A percentile compares a stretch with the other conserved stretches of the same genome.
Conservation (phyloP, 2,888 invertebrate genomes). For the Galerucella calmariensis region DNA sequence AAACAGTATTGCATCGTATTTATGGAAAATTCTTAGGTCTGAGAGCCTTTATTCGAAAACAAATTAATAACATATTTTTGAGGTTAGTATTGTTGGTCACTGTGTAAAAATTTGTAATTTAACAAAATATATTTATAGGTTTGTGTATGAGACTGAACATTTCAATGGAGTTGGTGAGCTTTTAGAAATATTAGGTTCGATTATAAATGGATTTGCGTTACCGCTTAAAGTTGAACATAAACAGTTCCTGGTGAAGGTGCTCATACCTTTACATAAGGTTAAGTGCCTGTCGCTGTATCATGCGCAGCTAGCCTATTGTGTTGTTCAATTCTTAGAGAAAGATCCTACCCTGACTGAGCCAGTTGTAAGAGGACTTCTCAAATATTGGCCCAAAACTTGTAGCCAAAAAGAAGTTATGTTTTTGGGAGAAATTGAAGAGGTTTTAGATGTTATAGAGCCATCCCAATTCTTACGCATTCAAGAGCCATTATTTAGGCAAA, state of each 20-base stretch:
- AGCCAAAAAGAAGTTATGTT: constrained; percentile 99
- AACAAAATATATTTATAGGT: constrained; percentile 69
- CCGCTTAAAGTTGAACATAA: constrained; percentile 99
- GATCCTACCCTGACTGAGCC: constrained; percentile 95
- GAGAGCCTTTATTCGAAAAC: constrained; percentile 96
- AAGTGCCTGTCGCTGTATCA: constrained; percentile 97
- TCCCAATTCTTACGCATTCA: constrained; percentile 99
- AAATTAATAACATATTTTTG: constrained; percentile 97
- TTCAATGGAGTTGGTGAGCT: constrained; percentile 98
- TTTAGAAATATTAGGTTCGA: constrained; percentile 96
- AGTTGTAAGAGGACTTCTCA: constrained; percentile 92
- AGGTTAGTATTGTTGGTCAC: constrained; percentile 65
- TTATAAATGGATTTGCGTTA: constrained; percentile 98
- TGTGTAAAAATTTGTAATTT: background rate
- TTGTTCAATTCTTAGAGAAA: constrained; percentile 95
- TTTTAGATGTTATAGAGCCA: constrained; percentile 99
- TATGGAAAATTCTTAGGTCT: constrained; percentile 97
- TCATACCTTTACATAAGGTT: constrained; percentile 53
- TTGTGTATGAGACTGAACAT: constrained; percentile 98
- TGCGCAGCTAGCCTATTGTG: constrained; percentile 97
- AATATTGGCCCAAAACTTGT: constrained; percentile 99
- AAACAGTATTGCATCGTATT: constrained; percentile 97
- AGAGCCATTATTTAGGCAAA: constrained; percentile 97
- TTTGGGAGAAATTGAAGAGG: constrained; percentile 98
- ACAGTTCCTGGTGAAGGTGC: constrained; percentile 91